A percentile compares a stretch with the other conserved stretches of the same genome.
These are phyloP conservation scores for Masticophis lateralis DNA, from an alignment of 2,797 vertebrate species.

Conservation along the genomic window DNA sequence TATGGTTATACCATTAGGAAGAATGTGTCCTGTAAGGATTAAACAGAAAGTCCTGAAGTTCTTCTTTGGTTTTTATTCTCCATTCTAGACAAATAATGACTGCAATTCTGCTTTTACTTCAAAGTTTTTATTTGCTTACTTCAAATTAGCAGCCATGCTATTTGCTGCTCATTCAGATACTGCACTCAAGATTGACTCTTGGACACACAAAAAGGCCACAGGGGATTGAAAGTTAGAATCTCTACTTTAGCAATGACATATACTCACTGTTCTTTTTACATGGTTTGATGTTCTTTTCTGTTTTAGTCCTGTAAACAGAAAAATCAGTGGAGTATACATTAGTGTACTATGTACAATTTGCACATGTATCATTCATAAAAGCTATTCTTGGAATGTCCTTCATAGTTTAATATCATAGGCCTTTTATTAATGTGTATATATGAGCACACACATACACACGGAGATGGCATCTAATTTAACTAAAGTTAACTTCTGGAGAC, in stretches of 20 bases:
- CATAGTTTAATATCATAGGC: neutral
- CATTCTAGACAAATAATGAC: neutral
- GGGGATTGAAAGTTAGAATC: neutral
- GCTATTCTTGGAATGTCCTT: neutral
- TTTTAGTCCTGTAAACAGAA: neutral
- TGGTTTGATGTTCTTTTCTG: neutral
- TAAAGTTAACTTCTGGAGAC: neutral
- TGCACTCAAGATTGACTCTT: neutral
- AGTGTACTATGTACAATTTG: neutral
- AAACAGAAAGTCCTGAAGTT: neutral
- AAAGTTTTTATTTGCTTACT: neutral
- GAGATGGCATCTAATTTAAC: neutral
- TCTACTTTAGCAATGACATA: neutral
- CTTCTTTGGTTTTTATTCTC: neutral
- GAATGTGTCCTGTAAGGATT: neutral
- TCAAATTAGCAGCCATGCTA: neutral
- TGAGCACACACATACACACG: neutral
- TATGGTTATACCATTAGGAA: neutral
- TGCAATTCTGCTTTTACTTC: neutral
- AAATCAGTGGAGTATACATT: neutral
- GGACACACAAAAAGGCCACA: neutral
- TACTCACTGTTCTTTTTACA: neutral
- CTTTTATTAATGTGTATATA: neutral
- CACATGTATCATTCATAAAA: neutral
- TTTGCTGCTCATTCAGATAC: neutral